Conservation (phyloP, 2,113 vertebrate species). For the Lagopus muta region DNA sequence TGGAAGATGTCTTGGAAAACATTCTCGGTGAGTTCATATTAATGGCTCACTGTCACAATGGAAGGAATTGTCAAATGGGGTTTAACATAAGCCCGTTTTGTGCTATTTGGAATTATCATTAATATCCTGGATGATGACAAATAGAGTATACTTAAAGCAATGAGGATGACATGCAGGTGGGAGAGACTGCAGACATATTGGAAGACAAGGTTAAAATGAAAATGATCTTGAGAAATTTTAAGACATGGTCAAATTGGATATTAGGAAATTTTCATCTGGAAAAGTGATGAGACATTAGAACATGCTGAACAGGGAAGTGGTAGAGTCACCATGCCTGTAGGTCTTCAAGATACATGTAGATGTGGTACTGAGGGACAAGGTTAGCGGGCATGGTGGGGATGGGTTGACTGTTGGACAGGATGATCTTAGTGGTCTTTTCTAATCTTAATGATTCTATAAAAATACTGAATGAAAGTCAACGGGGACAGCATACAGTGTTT, state of each 20-base stretch:
- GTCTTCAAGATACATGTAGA: too few relatives aligned
- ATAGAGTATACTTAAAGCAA: not conserved
- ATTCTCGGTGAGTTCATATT: not conserved
- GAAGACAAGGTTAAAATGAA: not conserved
- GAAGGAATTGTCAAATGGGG: rapidly evolving
- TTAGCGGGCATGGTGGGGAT: too few relatives aligned
- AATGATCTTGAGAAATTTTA: not conserved
- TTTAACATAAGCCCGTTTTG: not conserved
- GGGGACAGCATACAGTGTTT: not conserved
- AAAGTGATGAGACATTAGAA: too few relatives aligned
- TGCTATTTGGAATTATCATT: not conserved
- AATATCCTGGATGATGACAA: not conserved
- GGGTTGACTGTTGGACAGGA: too few relatives aligned
- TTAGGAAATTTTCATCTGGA: too few relatives aligned
- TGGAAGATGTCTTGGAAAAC: not conserved
- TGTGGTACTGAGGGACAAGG: too few relatives aligned
- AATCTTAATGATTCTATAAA: not conserved
- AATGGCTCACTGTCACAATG: not conserved
- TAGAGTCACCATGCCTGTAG: too few relatives aligned
- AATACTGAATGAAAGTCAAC: not conserved
- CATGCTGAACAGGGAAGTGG: too few relatives aligned
- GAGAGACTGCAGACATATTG: not conserved
- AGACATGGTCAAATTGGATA: not conserved
- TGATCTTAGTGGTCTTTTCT: too few relatives aligned
- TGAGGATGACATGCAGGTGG: not conserved